A percentile compares a stretch with the other conserved stretches of the same genome.
phyloP scores from a whole-genome alignment of 2,797 vertebrate species.

The Hoplostethus mediterraneus region DNA sequence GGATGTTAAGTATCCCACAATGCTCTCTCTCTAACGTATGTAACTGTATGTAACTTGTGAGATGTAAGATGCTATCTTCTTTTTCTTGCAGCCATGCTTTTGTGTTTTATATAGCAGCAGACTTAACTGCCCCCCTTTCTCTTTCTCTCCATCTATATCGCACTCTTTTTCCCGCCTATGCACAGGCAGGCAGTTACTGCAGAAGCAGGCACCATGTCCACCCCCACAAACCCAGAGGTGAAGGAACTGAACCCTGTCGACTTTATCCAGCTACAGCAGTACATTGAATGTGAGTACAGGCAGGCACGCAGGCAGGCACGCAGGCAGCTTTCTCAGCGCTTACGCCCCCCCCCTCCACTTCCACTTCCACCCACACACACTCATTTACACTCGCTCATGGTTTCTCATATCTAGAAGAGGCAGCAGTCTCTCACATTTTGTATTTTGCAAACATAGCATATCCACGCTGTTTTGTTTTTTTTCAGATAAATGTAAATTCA shows the following conservation, averaged over 20 bases:
- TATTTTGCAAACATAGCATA: slow-evolving; percentile 25
- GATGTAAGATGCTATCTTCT: slow-evolving; percentile 67
- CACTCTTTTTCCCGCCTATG: slow-evolving; percentile 62
- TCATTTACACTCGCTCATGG: slow-evolving; percentile 61
- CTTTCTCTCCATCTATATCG: slow-evolving; percentile 56
- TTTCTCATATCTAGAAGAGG: slow-evolving; percentile 64
- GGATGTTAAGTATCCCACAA: slow-evolving; percentile 8
- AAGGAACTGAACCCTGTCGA: slow-evolving; percentile 92
- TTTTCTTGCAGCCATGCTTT: slow-evolving; percentile 65
- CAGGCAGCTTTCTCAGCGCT: slow-evolving; percentile 66
- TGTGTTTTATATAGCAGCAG: slow-evolving; percentile 65
- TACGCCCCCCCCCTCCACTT: slow-evolving; percentile 52
- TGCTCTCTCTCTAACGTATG: slow-evolving; percentile 28
- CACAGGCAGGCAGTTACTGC: slow-evolving; percentile 69
- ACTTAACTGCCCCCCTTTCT: slow-evolving; percentile 64
- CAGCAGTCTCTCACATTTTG: slow-evolving; percentile 51
- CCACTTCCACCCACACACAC: slow-evolving; percentile 58
- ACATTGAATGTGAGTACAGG: slow-evolving; percentile 93
- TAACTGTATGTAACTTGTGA: slow-evolving; percentile 34
- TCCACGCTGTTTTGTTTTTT: slow-evolving; percentile 4
- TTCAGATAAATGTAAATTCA: background rate
- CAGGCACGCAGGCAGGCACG: slow-evolving; percentile 51
- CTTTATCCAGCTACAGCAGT: slow-evolving; percentile 95
- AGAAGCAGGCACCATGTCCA: slow-evolving; percentile 80
- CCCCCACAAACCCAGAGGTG: slow-evolving; percentile 81